A percentile compares a stretch with the other conserved stretches of the same genome.
These are phyloP conservation scores for Zalophus californianus DNA, from an alignment of 2,797 vertebrate species.

Conservation along the genomic window DNA sequence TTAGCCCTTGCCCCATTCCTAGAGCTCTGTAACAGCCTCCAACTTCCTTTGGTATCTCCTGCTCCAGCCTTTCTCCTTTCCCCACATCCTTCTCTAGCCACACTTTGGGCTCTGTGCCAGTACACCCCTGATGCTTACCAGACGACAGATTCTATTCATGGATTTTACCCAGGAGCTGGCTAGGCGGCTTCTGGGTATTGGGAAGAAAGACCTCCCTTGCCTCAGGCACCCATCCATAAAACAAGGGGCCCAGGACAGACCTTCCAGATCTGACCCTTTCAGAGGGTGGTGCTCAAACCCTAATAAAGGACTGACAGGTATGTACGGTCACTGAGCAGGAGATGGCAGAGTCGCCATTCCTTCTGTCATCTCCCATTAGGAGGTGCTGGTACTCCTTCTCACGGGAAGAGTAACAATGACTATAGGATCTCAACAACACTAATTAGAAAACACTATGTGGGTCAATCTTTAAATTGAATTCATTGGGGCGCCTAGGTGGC, in stretches of 20 bases:
- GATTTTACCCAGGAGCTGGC: background rate
- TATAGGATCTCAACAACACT: background rate
- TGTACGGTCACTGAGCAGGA: background rate
- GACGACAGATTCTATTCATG: background rate
- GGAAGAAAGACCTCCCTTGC: background rate
- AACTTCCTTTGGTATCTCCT: background rate
- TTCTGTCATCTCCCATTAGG: background rate
- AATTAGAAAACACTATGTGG: background rate
- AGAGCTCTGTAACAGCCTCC: background rate
- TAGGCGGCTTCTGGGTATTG: background rate
- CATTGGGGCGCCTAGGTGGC: background rate
- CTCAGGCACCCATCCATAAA: background rate
- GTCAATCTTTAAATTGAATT: background rate
- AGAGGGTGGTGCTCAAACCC: background rate
- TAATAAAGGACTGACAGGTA: background rate
- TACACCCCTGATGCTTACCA: background rate
- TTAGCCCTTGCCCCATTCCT: background rate
- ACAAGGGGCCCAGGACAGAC: background rate
- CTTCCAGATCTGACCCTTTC: background rate
- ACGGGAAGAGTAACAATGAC: background rate
- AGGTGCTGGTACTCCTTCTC: background rate
- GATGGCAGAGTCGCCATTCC: conserved; percentile 54
- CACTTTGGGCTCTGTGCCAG: background rate
- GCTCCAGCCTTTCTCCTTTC: background rate
- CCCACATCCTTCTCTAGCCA: background rate